Percentiles rank a stretch among this genome's conserved stretches.
Evolutionary conservation across 2,888 invertebrate genomes (phyloP).

Genomic region (Cryptocheilus praepositus): DNA sequence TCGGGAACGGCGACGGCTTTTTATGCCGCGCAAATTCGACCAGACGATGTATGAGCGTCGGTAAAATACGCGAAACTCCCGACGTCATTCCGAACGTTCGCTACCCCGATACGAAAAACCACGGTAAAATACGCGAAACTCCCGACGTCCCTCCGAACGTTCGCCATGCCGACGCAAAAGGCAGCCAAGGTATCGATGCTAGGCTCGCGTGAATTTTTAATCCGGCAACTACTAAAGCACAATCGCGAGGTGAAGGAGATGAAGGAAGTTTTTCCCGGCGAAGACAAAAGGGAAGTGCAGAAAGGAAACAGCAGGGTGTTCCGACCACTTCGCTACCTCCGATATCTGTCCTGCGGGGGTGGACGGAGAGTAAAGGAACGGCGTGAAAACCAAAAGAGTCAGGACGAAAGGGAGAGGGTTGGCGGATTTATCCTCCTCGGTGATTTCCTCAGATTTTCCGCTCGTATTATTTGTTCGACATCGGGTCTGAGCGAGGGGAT

Average conservation of each 20-base stretch:
- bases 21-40: slow-evolving; percentile 15
- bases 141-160: too few relatives aligned
- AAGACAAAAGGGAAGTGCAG: neutral
- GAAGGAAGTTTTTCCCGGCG: too few relatives aligned
- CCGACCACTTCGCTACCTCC: slow-evolving; percentile 10
- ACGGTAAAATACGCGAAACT: slow-evolving; percentile 1
- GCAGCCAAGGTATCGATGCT: neutral
- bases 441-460: slow-evolving; percentile 68
- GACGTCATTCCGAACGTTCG: too few relatives aligned
- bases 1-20: slow-evolving; percentile 27
- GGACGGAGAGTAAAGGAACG: slow-evolving; percentile 25
- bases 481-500: slow-evolving; percentile 56
- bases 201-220: slow-evolving; percentile 1
- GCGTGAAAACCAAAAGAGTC: slow-evolving; percentile 53
- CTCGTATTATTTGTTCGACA: slow-evolving; percentile 72
- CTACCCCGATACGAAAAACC: neutral
- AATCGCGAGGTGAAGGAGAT: neutral
- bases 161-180: too few relatives aligned
- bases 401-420: slow-evolving; percentile 15
- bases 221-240: neutral
- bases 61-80: slow-evolving; percentile 5
- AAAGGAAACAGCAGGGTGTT: neutral
- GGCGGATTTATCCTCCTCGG: slow-evolving; percentile 49
- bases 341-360: slow-evolving; percentile 28
- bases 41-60: neutral